Percentiles rank a stretch among this genome's conserved stretches.
These are phyloP conservation scores for Eupleurogrammus muticus DNA, from an alignment of 2,797 vertebrate genomes.

Conservation along the genomic window DNA sequence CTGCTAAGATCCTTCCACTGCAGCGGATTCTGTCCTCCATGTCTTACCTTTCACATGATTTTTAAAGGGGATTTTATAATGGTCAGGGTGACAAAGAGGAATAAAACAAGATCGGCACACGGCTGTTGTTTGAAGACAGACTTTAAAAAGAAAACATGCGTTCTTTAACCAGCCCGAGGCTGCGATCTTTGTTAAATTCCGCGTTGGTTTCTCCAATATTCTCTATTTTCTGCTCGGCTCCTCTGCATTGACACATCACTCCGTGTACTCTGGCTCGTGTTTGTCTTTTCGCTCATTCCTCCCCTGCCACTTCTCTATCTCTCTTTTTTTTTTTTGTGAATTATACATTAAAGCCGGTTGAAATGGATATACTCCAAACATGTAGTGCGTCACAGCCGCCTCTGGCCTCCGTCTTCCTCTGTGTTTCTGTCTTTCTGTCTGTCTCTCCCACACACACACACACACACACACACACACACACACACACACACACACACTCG, in stretches of 20 bases:
- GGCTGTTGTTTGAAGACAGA: no score
- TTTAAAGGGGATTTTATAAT: no score
- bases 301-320: slow-evolving; percentile 31
- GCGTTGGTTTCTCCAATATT: slow-evolving; percentile 36
- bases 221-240: slow-evolving; percentile 45
- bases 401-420: slow-evolving; percentile 42
- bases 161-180: neutral
- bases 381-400: slow-evolving; percentile 67
- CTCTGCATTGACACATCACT: slow-evolving; percentile 48
- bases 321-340: slow-evolving; percentile 65
- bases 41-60: no score
- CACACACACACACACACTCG: no score
- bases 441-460: slow-evolving; percentile 32
- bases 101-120: no score
- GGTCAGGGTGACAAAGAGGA: no score
- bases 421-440: slow-evolving; percentile 40
- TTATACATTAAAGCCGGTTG: slow-evolving; percentile 74
- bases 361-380: slow-evolving; percentile 62
- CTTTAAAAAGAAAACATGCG: no score
- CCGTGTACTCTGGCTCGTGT: slow-evolving; percentile 41
- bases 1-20: no score
- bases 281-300: slow-evolving; percentile 42
- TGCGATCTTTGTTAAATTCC: slow-evolving; percentile 24
- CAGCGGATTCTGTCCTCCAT: no score
- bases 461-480: slow-evolving; percentile 13